phyloP scores from a whole-genome alignment of 2,888 invertebrate species.

The Deroplatys truncata region DNA sequence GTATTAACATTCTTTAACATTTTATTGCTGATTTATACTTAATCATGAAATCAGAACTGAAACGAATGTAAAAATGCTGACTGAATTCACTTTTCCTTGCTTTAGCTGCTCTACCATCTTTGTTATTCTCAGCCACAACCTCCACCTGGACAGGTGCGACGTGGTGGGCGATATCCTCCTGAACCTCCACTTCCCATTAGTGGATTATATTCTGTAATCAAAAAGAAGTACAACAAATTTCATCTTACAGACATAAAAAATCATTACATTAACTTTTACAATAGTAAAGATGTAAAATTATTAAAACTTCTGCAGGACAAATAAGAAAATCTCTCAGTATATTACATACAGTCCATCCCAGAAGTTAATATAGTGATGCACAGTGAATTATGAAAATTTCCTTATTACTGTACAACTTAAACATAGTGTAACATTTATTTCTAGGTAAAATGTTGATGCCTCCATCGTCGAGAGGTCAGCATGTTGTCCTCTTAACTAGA shows the following conservation, averaged over 20 bases:
- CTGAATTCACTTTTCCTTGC: neutral
- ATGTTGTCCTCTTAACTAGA: too few species aligned
- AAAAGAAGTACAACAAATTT: neutral
- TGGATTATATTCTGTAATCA: slow-evolving; percentile 11
- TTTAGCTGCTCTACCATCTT: neutral
- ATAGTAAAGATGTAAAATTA: too few species aligned
- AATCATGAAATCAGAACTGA: neutral
- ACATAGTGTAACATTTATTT: too few species aligned
- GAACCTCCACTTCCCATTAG: slow-evolving; percentile 15
- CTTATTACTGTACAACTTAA: too few species aligned
- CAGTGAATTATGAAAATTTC: too few species aligned
- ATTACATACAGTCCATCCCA: too few species aligned
- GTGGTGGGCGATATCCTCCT: slow-evolving; percentile 7
- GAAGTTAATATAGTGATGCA: too few species aligned
- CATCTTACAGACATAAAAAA: neutral
- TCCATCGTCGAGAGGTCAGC: too few species aligned
- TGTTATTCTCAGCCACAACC: slow-evolving; percentile 8
- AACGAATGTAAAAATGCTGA: neutral
- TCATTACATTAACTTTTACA: neutral
- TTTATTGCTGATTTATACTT: neutral
- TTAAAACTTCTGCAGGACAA: too few species aligned
- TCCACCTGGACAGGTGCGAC: slow-evolving; percentile 19
- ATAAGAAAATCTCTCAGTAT: too few species aligned
- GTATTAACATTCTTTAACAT: too few species aligned
- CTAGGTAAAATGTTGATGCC: too few species aligned